Conservation (phyloP, 35 echinoderm and acorn worm species). For the Lytechinus pictus region DNA sequence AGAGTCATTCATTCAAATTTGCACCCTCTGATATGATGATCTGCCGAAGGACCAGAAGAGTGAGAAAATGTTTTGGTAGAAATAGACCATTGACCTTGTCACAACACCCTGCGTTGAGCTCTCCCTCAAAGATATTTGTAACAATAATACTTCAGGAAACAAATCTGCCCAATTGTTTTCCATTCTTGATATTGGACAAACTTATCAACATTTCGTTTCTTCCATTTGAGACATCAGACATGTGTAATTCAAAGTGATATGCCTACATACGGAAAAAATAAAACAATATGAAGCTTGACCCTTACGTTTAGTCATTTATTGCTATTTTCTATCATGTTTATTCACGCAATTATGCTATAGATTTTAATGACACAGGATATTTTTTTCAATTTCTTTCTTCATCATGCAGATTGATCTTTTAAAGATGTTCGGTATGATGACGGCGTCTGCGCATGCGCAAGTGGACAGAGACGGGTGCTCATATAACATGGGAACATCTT, state of each 20-base stretch:
- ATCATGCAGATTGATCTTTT: constrained; percentile 81
- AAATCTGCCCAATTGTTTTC: too few species aligned
- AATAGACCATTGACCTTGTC: background rate
- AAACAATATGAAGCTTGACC: background rate
- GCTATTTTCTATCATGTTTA: background rate
- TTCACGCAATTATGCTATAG: background rate
- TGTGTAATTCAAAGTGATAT: too few species aligned
- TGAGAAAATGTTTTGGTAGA: background rate
- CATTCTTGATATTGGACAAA: too few species aligned
- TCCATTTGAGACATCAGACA: too few species aligned
- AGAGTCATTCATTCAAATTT: constrained; percentile 5
- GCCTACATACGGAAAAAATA: too few species aligned
- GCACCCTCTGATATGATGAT: background rate
- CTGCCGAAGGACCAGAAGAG: background rate
- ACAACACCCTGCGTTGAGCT: background rate
- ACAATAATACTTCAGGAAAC: too few species aligned
- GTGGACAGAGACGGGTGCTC: constrained; percentile 86
- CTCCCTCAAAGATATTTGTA: background rate
- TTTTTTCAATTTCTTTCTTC: constrained; percentile 10
- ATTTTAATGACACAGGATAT: background rate
- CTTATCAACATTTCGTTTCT: too few species aligned
- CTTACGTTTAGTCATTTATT: background rate
- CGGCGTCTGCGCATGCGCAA: constrained; percentile 89
- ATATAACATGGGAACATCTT: constrained; percentile 96
- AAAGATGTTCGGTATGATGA: constrained; percentile 80